Evolutionary conservation across 1,140 invertebrate species (phyloP), one percentile per base, ranked within the genome.

Genomic region (Drosophila bocqueti): DNA sequence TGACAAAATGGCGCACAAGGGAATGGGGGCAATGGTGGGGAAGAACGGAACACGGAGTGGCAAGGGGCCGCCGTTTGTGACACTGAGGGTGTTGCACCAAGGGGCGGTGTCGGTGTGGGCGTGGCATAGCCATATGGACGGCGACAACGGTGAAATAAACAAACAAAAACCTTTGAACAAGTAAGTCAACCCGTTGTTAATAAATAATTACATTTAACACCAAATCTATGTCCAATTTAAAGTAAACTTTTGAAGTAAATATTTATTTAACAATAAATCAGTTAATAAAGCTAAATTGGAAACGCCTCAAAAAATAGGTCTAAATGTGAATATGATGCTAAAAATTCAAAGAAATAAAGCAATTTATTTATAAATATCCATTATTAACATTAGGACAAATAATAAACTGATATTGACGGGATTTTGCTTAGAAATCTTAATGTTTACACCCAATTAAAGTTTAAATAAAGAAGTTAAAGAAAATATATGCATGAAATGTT

Each of bases 1-100:
- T 55, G 61, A 71, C 67, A 71, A 71, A 71, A 59, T 59, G 66
- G 67, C 50, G 50, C 45, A 36, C 47, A 58, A 36, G 65, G 68
- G 26, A 24, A 38, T 26, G 26, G 45, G 46, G 42, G 68, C 24
- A 55, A 21, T 49, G 64, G 31, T 24, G 45, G 40, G 18, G 34
- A 11, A 29, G n/a, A 29, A 50, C 21, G 45, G 21, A 3, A 49
- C 21, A 16, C 24, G 15, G 15, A 26, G 15, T 49, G 47, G 8
- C 9, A 49, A 49, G 46, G 46, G 46, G 18, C 2, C 13, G 21
- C 2, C 13, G 21, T 9, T 47, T 26, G 49, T 52, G 49, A 9
- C 49, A 52, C 49, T 11, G 16, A 31, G 49, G 62, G 11, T 49
- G 46, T 21, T 63, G 60, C 60, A 64, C 36, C 13, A 31, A 10